Base-by-base conservation (phyloP, 2,797 vertebrate genomes). In the Ispidina lecontei region DNA sequence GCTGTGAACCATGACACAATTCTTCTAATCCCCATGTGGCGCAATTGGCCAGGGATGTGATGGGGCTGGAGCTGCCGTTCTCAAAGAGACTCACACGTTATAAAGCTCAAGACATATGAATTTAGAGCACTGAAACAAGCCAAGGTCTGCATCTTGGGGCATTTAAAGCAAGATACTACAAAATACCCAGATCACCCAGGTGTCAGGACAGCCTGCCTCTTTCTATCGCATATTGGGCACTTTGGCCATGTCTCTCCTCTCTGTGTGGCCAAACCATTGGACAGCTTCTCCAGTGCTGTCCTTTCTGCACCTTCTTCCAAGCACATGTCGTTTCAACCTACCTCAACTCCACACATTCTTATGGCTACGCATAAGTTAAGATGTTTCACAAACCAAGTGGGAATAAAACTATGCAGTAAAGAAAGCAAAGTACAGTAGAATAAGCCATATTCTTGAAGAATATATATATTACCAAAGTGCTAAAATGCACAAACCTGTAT, bases 51-150 rank as follows among this genome's bases (percentile, higher is more conserved):
- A 84, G 88, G 91, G 88, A 71, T 10, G 20, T 19, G 19, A 64
- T 51, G 65, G 80, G 37, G 81, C 80, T 22, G 70, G 83, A 52
- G 76, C 68, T 75, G 63, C 54, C 51, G 33, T 59, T 81, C 77
- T 86, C 72, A 56, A 80, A 81, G 87, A 91, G 90, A 51, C 60
- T 58, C 87, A 72, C n/a, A 73, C 90, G 65, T 84, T 68, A 13
- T 10, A 41, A 88, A 54, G 82, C 76, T 86, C 80, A 90, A 76
- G 65, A 79, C 49, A 80, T 6, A 51, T 17, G 68, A 95, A 91
- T 78, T 73, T 68, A 59, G 68, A 72, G 88, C 80, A 65, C 78
- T 95, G 86, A 76, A 77, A 59, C 84, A 92, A 74, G 80, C 76
- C 69, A 93, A 81, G 71, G 76, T 5, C 47, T 12, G 4, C 14